Evolutionary conservation across 1,140 invertebrate genomes (phyloP), one percentile per base, ranked within the genome.

Genomic region (Harpegnathos saltator): DNA sequence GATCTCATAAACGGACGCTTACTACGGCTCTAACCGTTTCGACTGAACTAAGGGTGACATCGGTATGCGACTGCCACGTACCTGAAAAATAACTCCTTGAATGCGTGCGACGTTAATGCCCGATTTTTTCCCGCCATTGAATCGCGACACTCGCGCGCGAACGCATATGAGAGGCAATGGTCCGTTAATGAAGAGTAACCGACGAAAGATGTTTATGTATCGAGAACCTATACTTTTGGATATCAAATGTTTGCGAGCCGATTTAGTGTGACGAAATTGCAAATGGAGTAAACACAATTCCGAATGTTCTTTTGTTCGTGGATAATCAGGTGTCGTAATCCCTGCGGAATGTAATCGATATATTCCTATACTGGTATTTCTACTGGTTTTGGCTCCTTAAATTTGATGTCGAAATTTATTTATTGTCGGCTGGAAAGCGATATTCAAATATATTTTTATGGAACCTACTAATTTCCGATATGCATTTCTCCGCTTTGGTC

Each of bases 1-100:
- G 85, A 83, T 87, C 85, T 83, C 85, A 66, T 87, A 87, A 87
- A 87, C 85, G 74, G 59, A 65, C 85, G 72, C 80, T 87, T 86
- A 86, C 85, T 87, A 65, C 68, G 56, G 82, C 81, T 87, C 85
- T 62, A 83, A 78, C 80, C 83, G 80, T 81, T 59, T 50, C 11
- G 48, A 82, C 80, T 82, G 24, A 83, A 83, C 44, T 62, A 74
- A 58, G 29, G 56, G 78, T 82, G 63, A 59, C 84, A 85, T 86
- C 54, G 72, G 77, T 86, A 82, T 52, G 84, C 59, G 59, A 72
- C 54, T 54, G 26, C 38, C 38, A 33, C 24, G 75, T 50, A 65
- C 48, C 85, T 48, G 62, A 72, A 85, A 85, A 71, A 85, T 80
- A 80, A 80, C 65, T 78, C 50, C 29, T 58, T 22, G 52, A 12